Evolutionary conservation across 2,888 invertebrate species (phyloP).

Genomic region (Aromia moschata): DNA sequence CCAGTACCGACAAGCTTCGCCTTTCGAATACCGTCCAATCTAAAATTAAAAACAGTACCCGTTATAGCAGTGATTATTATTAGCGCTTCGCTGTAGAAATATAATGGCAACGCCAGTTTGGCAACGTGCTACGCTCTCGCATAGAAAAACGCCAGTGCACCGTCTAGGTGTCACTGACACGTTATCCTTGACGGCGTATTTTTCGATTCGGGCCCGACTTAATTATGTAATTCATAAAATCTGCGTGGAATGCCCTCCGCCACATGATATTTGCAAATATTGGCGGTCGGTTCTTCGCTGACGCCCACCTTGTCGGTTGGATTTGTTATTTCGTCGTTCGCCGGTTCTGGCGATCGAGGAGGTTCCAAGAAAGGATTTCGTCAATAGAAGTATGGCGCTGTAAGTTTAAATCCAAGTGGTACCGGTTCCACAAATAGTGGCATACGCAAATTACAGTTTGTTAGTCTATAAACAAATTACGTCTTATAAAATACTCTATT

Average conservation of each 20-base stretch:
- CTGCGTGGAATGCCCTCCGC: constrained; percentile 14
- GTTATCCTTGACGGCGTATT: constrained; percentile 46
- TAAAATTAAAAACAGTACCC: neutral
- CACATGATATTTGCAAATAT: constrained; percentile 21
- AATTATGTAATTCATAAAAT: constrained; percentile 34
- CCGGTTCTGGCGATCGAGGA: constrained; percentile 1
- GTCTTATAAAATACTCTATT: too few species aligned
- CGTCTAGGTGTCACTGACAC: constrained; percentile 47
- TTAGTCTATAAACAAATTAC: too few species aligned
- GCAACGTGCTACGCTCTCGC: constrained; percentile 1
- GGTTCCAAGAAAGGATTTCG: neutral
- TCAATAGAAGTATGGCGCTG: too few species aligned
- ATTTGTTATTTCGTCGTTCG: neutral
- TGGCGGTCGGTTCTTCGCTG: constrained; percentile 4
- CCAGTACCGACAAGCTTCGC: too few species aligned
- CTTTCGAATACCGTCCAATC: neutral
- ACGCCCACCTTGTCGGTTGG: constrained; percentile 20
- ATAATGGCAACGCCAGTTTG: neutral
- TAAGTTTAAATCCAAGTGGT: too few species aligned
- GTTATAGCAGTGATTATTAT: neutral
- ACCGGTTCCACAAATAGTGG: too few species aligned
- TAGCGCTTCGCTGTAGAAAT: neutral
- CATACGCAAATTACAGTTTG: too few species aligned
- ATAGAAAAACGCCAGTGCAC: constrained; percentile 26
- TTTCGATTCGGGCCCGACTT: constrained; percentile 35